Base-by-base conservation (phyloP, 2,888 invertebrate species). In the Ctena decussata region DNA sequence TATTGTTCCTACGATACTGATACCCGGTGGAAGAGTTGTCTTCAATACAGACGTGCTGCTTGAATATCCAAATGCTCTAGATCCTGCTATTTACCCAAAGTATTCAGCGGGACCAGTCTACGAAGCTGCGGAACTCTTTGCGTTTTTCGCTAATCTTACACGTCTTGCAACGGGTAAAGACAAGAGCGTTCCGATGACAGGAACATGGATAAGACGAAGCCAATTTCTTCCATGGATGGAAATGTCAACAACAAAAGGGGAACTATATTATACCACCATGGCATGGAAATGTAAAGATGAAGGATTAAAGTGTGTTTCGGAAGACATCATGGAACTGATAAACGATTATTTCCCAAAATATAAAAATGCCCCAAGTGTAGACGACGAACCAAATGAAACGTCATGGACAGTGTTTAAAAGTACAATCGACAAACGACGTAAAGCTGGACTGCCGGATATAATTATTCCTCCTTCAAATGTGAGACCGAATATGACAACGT, bases 221-320 rank as follows among this genome's bases (percentile, higher is more conserved):
- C 85, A 91, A 41, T 91, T 86, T 57, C 70, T 91, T 21, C 91
- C 91, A 3, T 91, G 91, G 90, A 85, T 90, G 87, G 90, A 89
- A 69, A 88, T 91, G 86, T 82, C 84, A 11, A 76, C 71, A 27
- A 82, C 80, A 3, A 85, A 84, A 2, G 90, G 91, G 0, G 75
- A 83, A 46, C 41, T 90, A 24, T 90, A 87, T 49, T 90, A 89
- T 75, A 79, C 84, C 15, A 82, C 89, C 12, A 60, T 87, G 15
- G 70, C 75, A 12, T 90, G 89, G 90, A 90, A 91, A 73, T 90
- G 90, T 65, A 76, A 60, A 8, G 8, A 53, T n/a, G 30, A 82
- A 6, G 87, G 87, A 30, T 60, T 89, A 8, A 37, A 35, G 5
- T 91, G 89, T 74, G 80, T 91, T 21, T 78, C 90, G 32, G 71